Evolutionary conservation across 1,140 invertebrate genomes (phyloP).

Genomic region (Drosophila prosaltans): DNA sequence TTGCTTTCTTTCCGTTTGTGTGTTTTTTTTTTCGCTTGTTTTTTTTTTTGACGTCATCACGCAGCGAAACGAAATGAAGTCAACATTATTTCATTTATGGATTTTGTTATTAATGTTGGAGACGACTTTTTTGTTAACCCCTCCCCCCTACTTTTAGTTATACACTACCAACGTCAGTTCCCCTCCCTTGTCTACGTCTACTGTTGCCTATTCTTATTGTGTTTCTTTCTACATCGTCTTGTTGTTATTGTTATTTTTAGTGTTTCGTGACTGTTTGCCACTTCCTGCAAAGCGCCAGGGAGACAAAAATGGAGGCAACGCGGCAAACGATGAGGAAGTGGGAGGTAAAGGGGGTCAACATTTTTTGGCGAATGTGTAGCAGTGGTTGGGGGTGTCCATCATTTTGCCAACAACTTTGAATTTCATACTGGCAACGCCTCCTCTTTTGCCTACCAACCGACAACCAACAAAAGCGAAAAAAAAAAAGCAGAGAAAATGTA

Average conservation of each 20-base stretch:
- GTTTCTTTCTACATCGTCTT: slow-evolving; percentile 24
- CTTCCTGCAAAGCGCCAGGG: slow-evolving; percentile 51
- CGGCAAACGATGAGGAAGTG: background rate
- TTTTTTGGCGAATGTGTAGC: slow-evolving; percentile 22
- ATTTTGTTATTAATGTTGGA: slow-evolving; percentile 79
- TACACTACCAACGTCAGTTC: background rate
- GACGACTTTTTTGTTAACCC: slow-evolving; percentile 33
- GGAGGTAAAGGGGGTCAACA: too few species aligned
- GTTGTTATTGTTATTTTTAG: slow-evolving; percentile 63
- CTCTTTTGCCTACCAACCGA: slow-evolving; percentile 15
- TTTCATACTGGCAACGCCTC: slow-evolving; percentile 71
- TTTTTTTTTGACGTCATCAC: slow-evolving; percentile 69
- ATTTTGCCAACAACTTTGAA: slow-evolving; percentile 70
- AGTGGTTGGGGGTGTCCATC: slow-evolving; percentile 66
- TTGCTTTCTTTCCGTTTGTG: slow-evolving; percentile 19
- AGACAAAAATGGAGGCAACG: background rate
- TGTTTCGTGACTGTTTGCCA: slow-evolving; percentile 77
- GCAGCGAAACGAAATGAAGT: slow-evolving; percentile 66
- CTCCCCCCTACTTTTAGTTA: background rate
- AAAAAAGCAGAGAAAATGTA: background rate
- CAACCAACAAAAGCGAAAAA: slow-evolving; percentile 21
- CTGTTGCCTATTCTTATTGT: slow-evolving; percentile 16
- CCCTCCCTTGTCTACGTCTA: background rate
- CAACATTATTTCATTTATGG: slow-evolving; percentile 80
- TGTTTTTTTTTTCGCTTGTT: background rate